Evolutionary conservation across 2,797 vertebrate species (phyloP).

Genomic region (Gouania willdenowi): DNA sequence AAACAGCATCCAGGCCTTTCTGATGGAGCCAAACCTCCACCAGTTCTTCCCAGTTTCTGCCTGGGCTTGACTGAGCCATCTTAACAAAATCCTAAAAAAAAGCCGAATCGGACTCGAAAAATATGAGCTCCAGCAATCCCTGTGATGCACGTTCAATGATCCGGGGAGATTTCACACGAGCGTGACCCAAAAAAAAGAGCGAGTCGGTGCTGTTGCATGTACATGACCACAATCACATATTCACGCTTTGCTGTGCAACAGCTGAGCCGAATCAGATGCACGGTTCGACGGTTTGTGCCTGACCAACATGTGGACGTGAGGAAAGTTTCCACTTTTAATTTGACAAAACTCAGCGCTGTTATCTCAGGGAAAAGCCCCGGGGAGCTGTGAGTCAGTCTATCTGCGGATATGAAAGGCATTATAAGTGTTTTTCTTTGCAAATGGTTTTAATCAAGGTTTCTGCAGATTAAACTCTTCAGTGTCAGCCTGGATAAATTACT

Average conservation of each 20-base stretch:
- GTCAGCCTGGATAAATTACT: background rate
- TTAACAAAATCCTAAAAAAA: too few relatives aligned
- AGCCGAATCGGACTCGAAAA: slow-evolving; percentile 2
- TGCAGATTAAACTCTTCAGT: background rate
- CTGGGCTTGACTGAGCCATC: slow-evolving; percentile 12
- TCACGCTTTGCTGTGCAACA: slow-evolving; percentile 40
- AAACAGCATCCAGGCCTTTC: too few relatives aligned
- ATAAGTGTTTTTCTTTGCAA: slow-evolving; percentile 25
- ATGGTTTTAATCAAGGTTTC: slow-evolving; percentile 25
- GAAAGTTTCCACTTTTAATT: slow-evolving; percentile 53
- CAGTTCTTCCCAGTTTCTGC: slow-evolving; percentile 11
- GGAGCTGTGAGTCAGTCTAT: slow-evolving; percentile 32
- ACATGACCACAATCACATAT: too few relatives aligned
- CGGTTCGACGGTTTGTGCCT: slow-evolving; percentile 22
- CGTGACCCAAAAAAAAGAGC: slow-evolving; percentile 34
- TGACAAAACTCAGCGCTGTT: slow-evolving; percentile 40
- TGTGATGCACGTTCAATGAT: slow-evolving; percentile 24
- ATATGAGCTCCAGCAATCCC: too few relatives aligned
- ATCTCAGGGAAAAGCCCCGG: slow-evolving; percentile 51
- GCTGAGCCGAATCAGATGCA: slow-evolving; percentile 36
- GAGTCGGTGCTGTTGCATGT: slow-evolving; percentile 9
- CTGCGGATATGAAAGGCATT: slow-evolving; percentile 28
- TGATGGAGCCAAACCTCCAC: slow-evolving; percentile 2
- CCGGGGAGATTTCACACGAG: slow-evolving; percentile 49
- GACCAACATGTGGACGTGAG: slow-evolving; percentile 49